phyloP scores from a whole-genome alignment of 2,797 vertebrate species.

The Onychomys torridus region DNA sequence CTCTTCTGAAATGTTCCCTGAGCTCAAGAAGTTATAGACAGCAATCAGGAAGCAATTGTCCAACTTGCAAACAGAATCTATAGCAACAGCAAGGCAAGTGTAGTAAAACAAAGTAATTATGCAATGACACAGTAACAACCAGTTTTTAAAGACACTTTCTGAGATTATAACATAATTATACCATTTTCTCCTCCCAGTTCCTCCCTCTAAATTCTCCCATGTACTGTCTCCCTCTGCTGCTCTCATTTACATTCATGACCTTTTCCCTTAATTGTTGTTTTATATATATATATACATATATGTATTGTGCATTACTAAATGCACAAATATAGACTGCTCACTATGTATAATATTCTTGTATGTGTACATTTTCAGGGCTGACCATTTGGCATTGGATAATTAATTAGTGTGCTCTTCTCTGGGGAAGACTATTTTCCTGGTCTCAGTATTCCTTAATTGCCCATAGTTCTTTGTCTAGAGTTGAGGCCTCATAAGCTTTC shows the following conservation, averaged over 20 bases:
- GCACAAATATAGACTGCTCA: neutral
- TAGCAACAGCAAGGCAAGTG: neutral
- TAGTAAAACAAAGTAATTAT: neutral
- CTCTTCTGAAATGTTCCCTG: neutral
- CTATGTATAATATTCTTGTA: neutral
- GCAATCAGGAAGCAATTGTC: neutral
- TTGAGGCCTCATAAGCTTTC: neutral
- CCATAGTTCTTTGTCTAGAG: neutral
- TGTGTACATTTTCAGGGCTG: neutral
- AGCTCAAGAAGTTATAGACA: neutral
- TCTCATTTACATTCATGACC: neutral
- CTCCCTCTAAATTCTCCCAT: neutral
- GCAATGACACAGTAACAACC: neutral
- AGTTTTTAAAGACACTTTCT: neutral
- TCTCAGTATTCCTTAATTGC: neutral
- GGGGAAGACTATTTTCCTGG: neutral
- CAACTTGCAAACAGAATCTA: neutral
- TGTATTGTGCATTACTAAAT: neutral
- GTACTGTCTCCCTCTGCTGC: no score
- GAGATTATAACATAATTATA: neutral
- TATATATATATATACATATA: neutral
- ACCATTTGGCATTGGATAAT: neutral
- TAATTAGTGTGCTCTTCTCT: neutral
- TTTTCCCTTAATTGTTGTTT: neutral
- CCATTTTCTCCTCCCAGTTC: neutral